Percentiles rank a stretch among this genome's conserved stretches.
Conservation (phyloP, 1,140 invertebrate species). For the Oryctes rhinoceros region DNA sequence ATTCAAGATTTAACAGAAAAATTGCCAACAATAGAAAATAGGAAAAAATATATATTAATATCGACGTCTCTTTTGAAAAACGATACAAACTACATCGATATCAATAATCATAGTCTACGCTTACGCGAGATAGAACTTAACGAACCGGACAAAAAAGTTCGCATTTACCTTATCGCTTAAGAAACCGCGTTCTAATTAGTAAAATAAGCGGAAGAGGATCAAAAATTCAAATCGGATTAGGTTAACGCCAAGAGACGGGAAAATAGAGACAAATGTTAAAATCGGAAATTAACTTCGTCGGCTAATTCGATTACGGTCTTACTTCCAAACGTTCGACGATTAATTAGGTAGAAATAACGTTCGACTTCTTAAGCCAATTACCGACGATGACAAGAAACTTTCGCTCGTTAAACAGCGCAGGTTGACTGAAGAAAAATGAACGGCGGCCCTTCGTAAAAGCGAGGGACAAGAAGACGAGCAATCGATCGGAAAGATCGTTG, state of each 20-base stretch:
- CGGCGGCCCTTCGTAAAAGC: background rate
- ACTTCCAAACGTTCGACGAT: conserved; percentile 25
- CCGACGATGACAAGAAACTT: conserved; percentile 18
- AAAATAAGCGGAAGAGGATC: background rate
- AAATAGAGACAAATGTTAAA: conserved; percentile 31
- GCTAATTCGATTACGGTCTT: conserved; percentile 28
- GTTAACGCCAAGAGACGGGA: background rate
- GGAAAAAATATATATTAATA: no score
- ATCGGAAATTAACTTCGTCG: conserved; percentile 24
- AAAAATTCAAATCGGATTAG: background rate
- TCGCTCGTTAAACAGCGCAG: background rate
- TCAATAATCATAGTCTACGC: no score
- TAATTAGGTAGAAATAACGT: conserved; percentile 18
- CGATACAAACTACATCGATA: no score
- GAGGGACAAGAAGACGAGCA: background rate
- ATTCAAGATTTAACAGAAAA: no score
- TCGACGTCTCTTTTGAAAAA: no score
- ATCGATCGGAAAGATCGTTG: conserved; percentile 1
- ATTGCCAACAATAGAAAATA: no score
- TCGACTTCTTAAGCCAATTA: conserved; percentile 13
- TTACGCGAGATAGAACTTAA: no score
- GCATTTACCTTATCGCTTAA: background rate
- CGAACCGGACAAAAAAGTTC: no score
- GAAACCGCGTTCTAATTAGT: background rate
- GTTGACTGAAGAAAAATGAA: background rate